Base-by-base conservation (phyloP, 1,140 invertebrate species). In the Saccostrea cuccullata region DNA sequence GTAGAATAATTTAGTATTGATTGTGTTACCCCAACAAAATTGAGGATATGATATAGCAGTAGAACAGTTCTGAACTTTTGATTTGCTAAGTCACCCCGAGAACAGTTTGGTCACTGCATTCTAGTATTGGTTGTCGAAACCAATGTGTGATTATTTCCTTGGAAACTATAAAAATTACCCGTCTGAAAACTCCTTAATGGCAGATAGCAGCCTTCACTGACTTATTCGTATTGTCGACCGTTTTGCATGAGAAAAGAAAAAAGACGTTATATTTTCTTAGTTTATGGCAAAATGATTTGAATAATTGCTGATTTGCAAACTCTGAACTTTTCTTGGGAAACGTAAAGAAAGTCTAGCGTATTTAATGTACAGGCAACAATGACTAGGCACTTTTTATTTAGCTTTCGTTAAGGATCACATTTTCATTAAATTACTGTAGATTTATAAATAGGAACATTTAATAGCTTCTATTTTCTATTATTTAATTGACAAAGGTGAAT, bases 201-300 rank as follows among this genome's bases (percentile, higher is more conserved):
- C 26, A 36, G 26, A 77, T 77, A 77, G 23, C 23, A 15, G 70
- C 30, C 26, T 30, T 26, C 70, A 11, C 12, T 73, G 26, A 12
- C n/a, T 12, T 12, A 30, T 36, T 30, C 70, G 9, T 26, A 36
- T 77, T 77, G 70, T 15, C 23, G 26, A 77, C 30, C 70, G 70
- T 26, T 77, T 77, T 77, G 70, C 70, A 77, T 77, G 70, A 77
- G 70, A 77, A 77, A 77, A 77, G 70, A 77, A 77, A 64, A 77
- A 20, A 67, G 23, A 77, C 30, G 15, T 77, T 26, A 36, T 36
- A 77, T 15, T 77, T 77, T 77, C 70, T 77, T 77, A 77, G 70
- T 77, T 77, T 77, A 77, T 77, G 70, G 70, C 30, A 36, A 77
- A 77, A 77, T 77, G 70, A 77, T 77, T 77, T 26, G 70, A 77